phyloP scores from a whole-genome alignment of 1,140 invertebrate species.

The Platyscapa corneri region DNA sequence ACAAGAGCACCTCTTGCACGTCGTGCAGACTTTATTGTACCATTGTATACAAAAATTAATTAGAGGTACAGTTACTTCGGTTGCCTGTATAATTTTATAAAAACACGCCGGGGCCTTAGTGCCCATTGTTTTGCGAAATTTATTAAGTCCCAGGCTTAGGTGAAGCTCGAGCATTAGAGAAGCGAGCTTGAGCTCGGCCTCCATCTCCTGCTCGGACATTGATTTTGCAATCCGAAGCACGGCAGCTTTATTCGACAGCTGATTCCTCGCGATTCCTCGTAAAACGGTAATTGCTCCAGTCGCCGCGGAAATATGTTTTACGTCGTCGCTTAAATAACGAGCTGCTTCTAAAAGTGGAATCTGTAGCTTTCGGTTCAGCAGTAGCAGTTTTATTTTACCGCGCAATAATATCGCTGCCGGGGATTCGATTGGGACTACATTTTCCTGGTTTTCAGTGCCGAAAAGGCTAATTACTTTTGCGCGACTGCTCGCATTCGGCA shows the following conservation, averaged over 20 bases:
- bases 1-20: not conserved
- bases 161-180: not conserved
- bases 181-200: not conserved
- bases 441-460: no score
- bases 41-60: conserved; percentile 27
- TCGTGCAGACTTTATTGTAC: not conserved
- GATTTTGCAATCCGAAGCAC: not conserved
- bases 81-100: not conserved
- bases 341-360: no score
- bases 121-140: not conserved
- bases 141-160: not conserved
- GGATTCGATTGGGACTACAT: no score
- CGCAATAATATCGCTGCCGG: no score
- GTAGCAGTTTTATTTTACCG: no score
- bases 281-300: not conserved
- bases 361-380: no score
- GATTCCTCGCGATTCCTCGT: not conserved
- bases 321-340: no score
- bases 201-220: no score
- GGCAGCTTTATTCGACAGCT: not conserved
- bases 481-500: no score
- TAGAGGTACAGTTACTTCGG: not conserved
- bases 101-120: not conserved
- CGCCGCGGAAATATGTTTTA: no score
- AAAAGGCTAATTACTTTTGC: no score